Base-by-base conservation (phyloP, 2,888 invertebrate species). In the Agrochola lota region DNA sequence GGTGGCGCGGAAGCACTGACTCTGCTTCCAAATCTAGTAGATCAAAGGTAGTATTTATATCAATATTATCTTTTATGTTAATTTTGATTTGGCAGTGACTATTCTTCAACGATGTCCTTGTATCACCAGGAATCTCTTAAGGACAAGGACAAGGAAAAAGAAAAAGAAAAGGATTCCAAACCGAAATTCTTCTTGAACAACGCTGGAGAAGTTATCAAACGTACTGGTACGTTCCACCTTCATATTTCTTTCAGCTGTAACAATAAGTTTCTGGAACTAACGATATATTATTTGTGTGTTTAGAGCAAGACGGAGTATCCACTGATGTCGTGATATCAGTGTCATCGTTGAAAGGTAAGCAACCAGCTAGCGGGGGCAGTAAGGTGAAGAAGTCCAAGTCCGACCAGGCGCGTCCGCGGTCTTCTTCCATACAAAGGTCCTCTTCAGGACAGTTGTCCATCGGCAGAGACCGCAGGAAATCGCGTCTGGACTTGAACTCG, bases 1-100 rank as follows among this genome's bases (percentile, higher is more conserved):
- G 96, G 97, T 96, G 96, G 96, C 95, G 96, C 93, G 97, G 97
- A 95, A 96, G 96, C 96, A 95, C 93, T 93, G 96, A 95, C 94
- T 93, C 95, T 94, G 96, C 96, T 96, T 96, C 96, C 96, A 96
- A 96, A 94, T 95, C 95, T 94, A 95, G 94, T 93, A 96, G 96
- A 94, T 96, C 96, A 91, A 96, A 96, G 96, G 96, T 96, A 84
- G 74, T 59, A 43, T 63, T 46, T 20, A 30, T n/a, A 30, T n/a
- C 9, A 62, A 62, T 20, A 52, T 11, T 62, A 15, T n/a, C 1
- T 63, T 69, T 12, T 23, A 55, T 20, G 11, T 15, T 43, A 15
- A 7, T 11, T 23, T 57, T 23, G 5, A 46, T 23, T 40, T 7
- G 23, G 20, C 67, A 52, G 12, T 55, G 46, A 57, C 30, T 59